A percentile compares a stretch with the other conserved stretches of the same genome.
Evolutionary conservation across 2,113 vertebrate species (phyloP).

Genomic region (Calonectris borealis): DNA sequence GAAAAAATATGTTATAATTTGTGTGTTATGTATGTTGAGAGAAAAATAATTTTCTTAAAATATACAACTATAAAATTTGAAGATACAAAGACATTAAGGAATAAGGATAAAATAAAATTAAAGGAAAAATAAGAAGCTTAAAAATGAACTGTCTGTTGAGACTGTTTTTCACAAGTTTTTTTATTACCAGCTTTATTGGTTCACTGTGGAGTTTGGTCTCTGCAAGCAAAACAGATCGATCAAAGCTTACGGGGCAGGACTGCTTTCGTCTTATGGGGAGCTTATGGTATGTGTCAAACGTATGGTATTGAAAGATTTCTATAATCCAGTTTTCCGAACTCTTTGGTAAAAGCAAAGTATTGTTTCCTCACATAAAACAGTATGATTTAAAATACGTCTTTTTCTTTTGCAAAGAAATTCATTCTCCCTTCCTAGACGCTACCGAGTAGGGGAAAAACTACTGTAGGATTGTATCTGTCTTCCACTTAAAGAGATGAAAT

Average conservation of each 20-base stretch:
- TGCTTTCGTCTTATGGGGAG: constrained; percentile 82
- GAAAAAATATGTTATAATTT: neutral
- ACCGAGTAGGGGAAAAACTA: neutral
- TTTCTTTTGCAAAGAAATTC: neutral
- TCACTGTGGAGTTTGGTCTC: constrained; percentile 83
- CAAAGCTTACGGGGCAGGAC: constrained; percentile 80
- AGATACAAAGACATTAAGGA: neutral
- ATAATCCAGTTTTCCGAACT: neutral
- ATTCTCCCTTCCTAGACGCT: neutral
- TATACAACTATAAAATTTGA: neutral
- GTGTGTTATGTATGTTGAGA: neutral
- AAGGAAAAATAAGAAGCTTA: neutral
- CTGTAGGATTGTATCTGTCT: neutral
- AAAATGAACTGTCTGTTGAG: neutral
- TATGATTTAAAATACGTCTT: neutral
- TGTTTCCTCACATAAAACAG: neutral
- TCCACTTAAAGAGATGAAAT: neutral
- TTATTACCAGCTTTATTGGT: constrained; percentile 79
- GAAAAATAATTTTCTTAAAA: neutral
- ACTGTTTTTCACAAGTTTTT: neutral
- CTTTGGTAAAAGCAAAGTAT: neutral
- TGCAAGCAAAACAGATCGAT: constrained; percentile 79
- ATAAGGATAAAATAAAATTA: neutral
- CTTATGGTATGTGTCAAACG: constrained; percentile 69
- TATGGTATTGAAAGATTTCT: neutral